Base-by-base conservation (phyloP, 2,888 invertebrate genomes). In the Pachliopta kotzebuea region DNA sequence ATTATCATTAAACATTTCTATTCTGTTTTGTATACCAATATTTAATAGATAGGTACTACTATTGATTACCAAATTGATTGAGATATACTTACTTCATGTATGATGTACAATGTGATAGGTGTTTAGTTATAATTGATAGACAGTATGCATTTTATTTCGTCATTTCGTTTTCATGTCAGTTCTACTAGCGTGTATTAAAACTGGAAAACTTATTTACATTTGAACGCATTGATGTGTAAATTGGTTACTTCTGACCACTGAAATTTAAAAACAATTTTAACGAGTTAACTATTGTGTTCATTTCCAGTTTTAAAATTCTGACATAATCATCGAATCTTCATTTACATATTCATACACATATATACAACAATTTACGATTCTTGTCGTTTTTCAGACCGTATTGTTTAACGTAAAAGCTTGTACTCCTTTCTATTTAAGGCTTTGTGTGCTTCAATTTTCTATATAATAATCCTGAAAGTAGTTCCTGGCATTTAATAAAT, bases 301-400 rank as follows among this genome's bases (percentile, higher is more conserved):
- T 62, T 62, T 31, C 37, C 14, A 18, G 52, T 50, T 56, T 62
- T 52, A 62, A 52, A 56, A 50, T 56, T 62, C 62, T 37, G 37
- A 21, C 45, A 56, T 37, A 9, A 8, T 56, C 26, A 29, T 62
- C 23, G 55, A 49, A 62, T 21, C 31, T 56, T 62, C 23, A 50
- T 49, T 61, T 29, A 17, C 20, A 54, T 42, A 60, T 54, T 54
- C 11, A n/a, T 29, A 8, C 17, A 54, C 20, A 60, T 45, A 24
- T 53, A 7, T 45, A 45, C 21, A 52, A 7, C 50, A 52, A 52
- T 52, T 57, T 52, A n/a, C 29, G 54, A 65, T 60, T 42, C 24
- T 49, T 61, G 61, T 61, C 57, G 53, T 53, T 53, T 57, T 45
- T 0, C 58, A 53, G 31, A 60, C 56, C 65, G 65, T 57, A 52